Base-by-base conservation (phyloP, 2,888 invertebrate genomes). In the Stenichneumon culpator region DNA sequence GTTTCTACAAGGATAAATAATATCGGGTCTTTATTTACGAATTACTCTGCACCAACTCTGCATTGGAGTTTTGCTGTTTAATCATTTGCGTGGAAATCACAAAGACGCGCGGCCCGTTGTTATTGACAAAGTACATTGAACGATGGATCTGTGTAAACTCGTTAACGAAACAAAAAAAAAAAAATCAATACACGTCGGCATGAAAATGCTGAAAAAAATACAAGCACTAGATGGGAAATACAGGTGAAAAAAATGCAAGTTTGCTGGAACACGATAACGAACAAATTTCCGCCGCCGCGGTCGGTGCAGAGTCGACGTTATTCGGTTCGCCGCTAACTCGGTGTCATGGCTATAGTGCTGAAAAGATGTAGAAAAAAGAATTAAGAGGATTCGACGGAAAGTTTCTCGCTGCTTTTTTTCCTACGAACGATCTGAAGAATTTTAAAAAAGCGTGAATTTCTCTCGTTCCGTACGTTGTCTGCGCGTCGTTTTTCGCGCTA, bases 331-430 rank as follows among this genome's bases (percentile, higher is more conserved):
- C 68, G 16, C 50, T 68, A 57, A 19, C 68, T 57, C 79, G 60
- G 79, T 73, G 68, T 79, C 83, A 67, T 67, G 79, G 73, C 68
- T 74, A 47, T 39, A 75, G 36, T 69, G 60, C 60, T 50, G 63
- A 52, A 74, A 69, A 50, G 36, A 78, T 52, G 73, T 32, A 28
- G 52, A 74, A 67, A 68, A 74, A 36, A 77, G 25, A 75, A 75
- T 39, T 39, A 39, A 39, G 39, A 39, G 39, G 19, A n/a, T 16
- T 22, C 50, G 75, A 67, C 54, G 50, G 50, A 65, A 68, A 39
- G 9, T 47, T 52, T 22, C 22, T 11, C 36, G 19, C 28, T 28
- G 47, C 63, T 74, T 50, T 79, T 73, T 79, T 44, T 44, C 65
- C 79, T 54, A 83, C 44, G 16, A 65, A 83, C 44, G 16, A 65